Evolutionary conservation across 2,797 vertebrate species (phyloP), one percentile per base, ranked within the genome.

Genomic region (Peromyscus nudipes): DNA sequence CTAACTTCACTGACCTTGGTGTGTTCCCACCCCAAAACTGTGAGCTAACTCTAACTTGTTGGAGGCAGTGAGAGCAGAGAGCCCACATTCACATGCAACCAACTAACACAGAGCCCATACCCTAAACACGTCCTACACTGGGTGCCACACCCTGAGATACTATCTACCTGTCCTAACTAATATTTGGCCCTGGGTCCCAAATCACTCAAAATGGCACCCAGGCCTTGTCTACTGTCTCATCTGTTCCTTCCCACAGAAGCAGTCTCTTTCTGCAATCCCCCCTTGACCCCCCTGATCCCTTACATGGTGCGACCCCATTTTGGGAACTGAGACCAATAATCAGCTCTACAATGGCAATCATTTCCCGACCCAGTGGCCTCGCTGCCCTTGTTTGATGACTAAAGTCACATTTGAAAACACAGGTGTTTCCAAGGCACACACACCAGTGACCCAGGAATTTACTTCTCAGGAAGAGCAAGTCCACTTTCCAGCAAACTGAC

Each of bases 341-440:
- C 27, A 0, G 31, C 11, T 79, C 31, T 62, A 65, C 37, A 49
- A 2, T 13, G 55, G 14, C 46, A 79, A 27, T 19, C 11, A 7
- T 43, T 40, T 64, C 7, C 60, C 62, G 46, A 89, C 71, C 80
- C 40, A 11, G 16, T 89, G 52, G 25, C 11, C 10, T 90, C 12
- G 4, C 17, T 46, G 31, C 14, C n/a, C 19, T 57, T 65, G 49
- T 92, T 43, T 65, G 84, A 82, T 29, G 73, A 92, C n/a, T 83
- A 93, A 84, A n/a, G 37, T 31, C 62, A 27, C 21, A 64, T 93
- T 96, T 94, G 84, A 89, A 93, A 96, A 49, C 31, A 89, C 14
- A 60, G 43, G n/a, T 34, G 65, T 83, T 84, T 94, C 69, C 8
- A 4, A 89, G 16, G 9, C 19, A 75, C n/a, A 60, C 40, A 75